Base-by-base conservation (phyloP, 2,888 invertebrate species). In the Calephelis perditalis region DNA sequence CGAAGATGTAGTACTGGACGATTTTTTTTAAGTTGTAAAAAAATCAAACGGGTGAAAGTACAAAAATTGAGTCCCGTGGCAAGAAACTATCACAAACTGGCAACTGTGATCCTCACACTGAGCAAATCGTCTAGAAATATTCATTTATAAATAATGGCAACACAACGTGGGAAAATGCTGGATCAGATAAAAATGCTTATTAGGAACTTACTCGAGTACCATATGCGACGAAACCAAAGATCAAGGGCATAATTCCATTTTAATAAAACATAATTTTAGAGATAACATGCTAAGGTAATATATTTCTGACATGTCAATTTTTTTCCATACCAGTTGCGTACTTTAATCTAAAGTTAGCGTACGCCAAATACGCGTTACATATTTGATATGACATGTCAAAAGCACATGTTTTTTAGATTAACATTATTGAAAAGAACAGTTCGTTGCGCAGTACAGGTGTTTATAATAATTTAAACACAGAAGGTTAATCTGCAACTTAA, bases 1-100 rank as follows among this genome's bases (percentile, higher is more conserved):
- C 90, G 90, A 89, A 89, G 87, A 86, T 87, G 79, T 88, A 77
- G 81, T 73, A 78, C 79, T 89, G 89, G 89, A 89, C 88, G 88
- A 86, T 84, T 85, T 80, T 71, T 74, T 81, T 76, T 76, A 77
- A 71, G 68, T 70, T 79, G 73, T 76, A 73, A 76, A 73, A 40
- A 73, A 70, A 64, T 62, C 69, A 72, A n/a, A 67, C 70, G 75
- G 80, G 77, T 73, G 60, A 65, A 67, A 77, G 71, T 65, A 68
- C 71, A 68, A 72, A 64, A 68, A 67, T 73, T 73, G 67, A 72
- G 66, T 77, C 72, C 73, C 71, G 81, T 86, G 89, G 89, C 89
- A 90, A 89, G 89, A 88, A 75, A 79, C 74, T 89, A 89, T 89
- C 87, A 89, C 88, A 88, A 74, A 74, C 73, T 79, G 80, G 82